Conservation (phyloP, 2,113 vertebrate genomes). For the Egretta garzetta region DNA sequence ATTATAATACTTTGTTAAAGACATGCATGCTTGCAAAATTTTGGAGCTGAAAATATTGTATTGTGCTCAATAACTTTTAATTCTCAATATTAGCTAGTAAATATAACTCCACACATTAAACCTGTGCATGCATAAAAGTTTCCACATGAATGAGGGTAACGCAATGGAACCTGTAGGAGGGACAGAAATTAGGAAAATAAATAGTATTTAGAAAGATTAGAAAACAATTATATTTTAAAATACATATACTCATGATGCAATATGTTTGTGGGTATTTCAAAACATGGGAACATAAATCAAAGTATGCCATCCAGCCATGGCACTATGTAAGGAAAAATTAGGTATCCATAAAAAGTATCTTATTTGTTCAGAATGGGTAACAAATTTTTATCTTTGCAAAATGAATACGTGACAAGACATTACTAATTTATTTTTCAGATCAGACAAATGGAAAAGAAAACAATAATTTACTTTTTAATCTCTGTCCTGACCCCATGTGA, state of each 20-base stretch:
- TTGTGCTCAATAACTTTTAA: background rate
- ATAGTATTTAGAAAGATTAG: background rate
- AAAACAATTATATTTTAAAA: background rate
- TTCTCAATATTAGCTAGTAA: background rate
- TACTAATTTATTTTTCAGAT: background rate
- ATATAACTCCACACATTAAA: background rate
- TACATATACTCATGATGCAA: background rate
- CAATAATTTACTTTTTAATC: background rate
- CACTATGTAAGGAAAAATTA: background rate
- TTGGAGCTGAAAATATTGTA: background rate
- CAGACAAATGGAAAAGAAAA: background rate
- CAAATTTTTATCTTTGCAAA: background rate
- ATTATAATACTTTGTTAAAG: background rate
- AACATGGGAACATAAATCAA: background rate
- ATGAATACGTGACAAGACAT: background rate
- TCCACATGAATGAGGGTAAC: background rate
- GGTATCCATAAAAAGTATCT: rapidly evolving
- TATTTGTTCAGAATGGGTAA: background rate
- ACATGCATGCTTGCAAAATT: background rate
- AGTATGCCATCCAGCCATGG: background rate
- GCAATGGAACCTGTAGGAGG: background rate
- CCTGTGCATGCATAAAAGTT: background rate
- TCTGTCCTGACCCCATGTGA: background rate
- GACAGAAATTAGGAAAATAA: background rate
- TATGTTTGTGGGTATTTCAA: background rate